Evolutionary conservation across 2,888 invertebrate species (phyloP).

Genomic region (Drosophila sordidula): DNA sequence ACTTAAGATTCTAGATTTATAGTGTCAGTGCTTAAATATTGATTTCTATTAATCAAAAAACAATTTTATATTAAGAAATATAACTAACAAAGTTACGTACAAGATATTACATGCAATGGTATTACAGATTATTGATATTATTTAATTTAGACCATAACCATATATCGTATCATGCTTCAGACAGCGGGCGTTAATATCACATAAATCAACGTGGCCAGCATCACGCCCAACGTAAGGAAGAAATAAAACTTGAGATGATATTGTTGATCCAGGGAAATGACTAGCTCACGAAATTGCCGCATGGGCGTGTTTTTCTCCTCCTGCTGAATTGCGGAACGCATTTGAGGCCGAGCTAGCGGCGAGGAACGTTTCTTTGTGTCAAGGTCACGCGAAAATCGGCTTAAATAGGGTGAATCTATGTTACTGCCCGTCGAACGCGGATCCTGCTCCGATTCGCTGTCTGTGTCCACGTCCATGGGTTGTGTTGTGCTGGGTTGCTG

Average conservation of each 20-base stretch:
- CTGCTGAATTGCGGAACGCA: slow-evolving; percentile 12
- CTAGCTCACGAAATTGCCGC: slow-evolving; percentile 68
- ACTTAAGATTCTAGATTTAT: neutral
- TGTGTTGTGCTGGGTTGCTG: slow-evolving; percentile 8
- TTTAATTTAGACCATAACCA: slow-evolving; percentile 1
- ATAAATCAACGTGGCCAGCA: slow-evolving; percentile 75
- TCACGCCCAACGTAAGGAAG: slow-evolving; percentile 57
- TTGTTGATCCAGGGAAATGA: slow-evolving; percentile 72
- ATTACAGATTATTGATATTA: neutral
- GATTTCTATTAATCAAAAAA: neutral
- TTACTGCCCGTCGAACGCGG: slow-evolving; percentile 5
- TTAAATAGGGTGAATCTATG: slow-evolving; percentile 50
- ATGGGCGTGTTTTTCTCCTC: slow-evolving; percentile 16
- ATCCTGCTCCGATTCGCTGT: slow-evolving; percentile 61
- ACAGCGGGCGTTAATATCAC: slow-evolving; percentile 66
- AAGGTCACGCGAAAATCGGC: slow-evolving; percentile 39
- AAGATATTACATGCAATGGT: neutral
- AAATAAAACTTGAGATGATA: slow-evolving; percentile 81
- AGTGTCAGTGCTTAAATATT: neutral
- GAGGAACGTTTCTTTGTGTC: slow-evolving; percentile 39
- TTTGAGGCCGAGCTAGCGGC: slow-evolving; percentile 47
- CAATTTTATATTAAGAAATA: neutral
- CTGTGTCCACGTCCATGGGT: slow-evolving; percentile 52
- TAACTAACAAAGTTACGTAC: neutral
- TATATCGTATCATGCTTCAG: neutral